A percentile compares a stretch with the other conserved stretches of the same genome.
Conservation (phyloP, 2,797 vertebrate genomes). For the Sebastes variabilis region DNA sequence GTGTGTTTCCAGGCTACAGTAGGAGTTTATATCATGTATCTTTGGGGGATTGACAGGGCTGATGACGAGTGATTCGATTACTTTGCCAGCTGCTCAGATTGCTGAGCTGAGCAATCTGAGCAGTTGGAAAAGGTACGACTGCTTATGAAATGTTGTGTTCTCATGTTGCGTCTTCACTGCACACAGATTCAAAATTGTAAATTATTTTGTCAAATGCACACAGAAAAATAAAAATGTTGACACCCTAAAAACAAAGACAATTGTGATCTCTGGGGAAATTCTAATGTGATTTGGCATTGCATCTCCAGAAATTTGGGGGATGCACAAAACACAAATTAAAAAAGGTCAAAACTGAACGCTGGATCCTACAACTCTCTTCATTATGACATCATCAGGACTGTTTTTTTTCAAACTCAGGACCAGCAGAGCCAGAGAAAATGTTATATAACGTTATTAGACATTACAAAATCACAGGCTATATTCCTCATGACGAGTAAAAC, state of each 20-base stretch:
- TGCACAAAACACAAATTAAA: background rate
- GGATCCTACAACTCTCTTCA: too few species aligned
- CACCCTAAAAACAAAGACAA: background rate
- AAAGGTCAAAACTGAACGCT: background rate
- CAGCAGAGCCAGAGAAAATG: too few species aligned
- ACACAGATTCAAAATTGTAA: too few species aligned
- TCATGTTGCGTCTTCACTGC: too few species aligned
- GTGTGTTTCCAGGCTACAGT: slow-evolving; percentile 17
- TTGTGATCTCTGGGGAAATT: background rate
- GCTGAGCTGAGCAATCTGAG: background rate
- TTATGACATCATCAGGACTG: background rate
- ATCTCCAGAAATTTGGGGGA: background rate
- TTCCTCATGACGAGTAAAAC: background rate
- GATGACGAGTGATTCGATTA: slow-evolving; percentile 34
- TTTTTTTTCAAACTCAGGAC: background rate
- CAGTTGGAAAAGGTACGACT: background rate
- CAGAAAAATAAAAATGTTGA: background rate
- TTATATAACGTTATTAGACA: background rate
- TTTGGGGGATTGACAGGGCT: slow-evolving; percentile 16
- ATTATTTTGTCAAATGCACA: too few species aligned
- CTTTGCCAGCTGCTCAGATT: slow-evolving; percentile 45
- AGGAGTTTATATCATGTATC: slow-evolving; percentile 18
- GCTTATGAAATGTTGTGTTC: background rate
- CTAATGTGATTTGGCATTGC: background rate
- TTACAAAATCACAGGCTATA: background rate